Base-by-base conservation (phyloP, 2,797 vertebrate genomes). In the Tragopan temminckii region DNA sequence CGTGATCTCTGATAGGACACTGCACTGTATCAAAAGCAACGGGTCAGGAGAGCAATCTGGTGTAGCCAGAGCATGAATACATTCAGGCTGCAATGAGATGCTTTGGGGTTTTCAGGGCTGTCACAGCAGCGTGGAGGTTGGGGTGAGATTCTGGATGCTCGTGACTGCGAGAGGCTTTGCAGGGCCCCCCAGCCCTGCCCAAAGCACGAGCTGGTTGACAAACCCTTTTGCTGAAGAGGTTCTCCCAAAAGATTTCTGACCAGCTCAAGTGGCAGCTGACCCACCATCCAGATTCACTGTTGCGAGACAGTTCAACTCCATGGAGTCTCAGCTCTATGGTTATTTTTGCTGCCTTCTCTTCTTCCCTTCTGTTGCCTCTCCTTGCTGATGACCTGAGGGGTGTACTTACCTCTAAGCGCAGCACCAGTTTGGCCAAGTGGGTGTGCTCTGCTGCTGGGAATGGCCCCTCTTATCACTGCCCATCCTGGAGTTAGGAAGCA, bases 41-140 rank as follows among this genome's bases (percentile, higher is more conserved):
- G 40, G 52, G 55, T 35, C 36, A 11, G 71, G 68, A 33, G 83
- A 48, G 57, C 4, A 3, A 1, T 6, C 23, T 4, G 8, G 33
- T 12, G 9, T 2, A 1, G n/a, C 64, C 64, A 67, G 7, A 50
- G 6, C n/a, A 1, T 1, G 27, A 10, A 21, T 3, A 6, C 4
- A 0, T 8, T 19, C 10, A 12, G 70, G 3, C 12, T 18, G 27
- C 20, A 29, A 19, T 3, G 13, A 9, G 66, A 20, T 5, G 35
- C 33, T 62, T 7, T 2, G 3, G 20, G 72, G 53, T 25, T 35
- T 35, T 13, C 2, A 5, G 78, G 59, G 52, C 36, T 21, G 48
- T 3, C 25, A 2, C 9, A 10, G 35, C 14, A 6, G 57, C 13
- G 5, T 2, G 62, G 61, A 42, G 53, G 21, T 1, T 5, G 14